Percentiles rank a stretch among this genome's conserved stretches.
Evolutionary conservation across 1,140 invertebrate species (phyloP).

Genomic region (Adoxophyes honmai): DNA sequence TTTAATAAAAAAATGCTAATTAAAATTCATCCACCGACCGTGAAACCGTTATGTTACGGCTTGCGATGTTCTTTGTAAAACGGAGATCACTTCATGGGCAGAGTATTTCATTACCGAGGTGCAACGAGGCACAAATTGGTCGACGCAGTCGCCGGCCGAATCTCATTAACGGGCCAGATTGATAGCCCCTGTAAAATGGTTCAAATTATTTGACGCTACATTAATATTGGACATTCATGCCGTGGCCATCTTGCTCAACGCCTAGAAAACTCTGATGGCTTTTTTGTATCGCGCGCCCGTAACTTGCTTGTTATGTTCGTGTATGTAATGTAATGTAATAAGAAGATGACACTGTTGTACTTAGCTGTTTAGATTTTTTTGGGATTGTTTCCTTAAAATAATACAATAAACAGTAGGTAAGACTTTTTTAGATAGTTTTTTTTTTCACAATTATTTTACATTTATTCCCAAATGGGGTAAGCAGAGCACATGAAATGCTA

Average conservation of each 20-base stretch:
- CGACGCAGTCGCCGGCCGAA: slow-evolving; percentile 54
- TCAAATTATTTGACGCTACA: slow-evolving; percentile 68
- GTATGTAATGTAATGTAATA: background rate
- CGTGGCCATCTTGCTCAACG: slow-evolving; percentile 34
- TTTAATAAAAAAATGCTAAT: background rate
- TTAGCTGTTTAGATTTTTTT: no score
- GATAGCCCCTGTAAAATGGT: slow-evolving; percentile 68
- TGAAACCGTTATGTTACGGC: slow-evolving; percentile 10
- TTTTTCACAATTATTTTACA: no score
- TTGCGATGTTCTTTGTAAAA: slow-evolving; percentile 15
- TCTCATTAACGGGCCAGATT: slow-evolving; percentile 68
- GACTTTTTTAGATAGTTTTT: no score
- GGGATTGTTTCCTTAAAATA: no score
- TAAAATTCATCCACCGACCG: slow-evolving; percentile 3
- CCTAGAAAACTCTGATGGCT: slow-evolving; percentile 18
- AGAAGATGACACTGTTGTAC: no score
- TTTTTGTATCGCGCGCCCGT: background rate
- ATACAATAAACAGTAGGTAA: no score
- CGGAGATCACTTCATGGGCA: background rate
- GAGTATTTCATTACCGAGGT: slow-evolving; percentile 59
- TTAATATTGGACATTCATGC: slow-evolving; percentile 65
- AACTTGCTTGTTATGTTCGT: background rate
- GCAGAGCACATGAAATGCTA: no score
- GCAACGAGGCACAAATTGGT: slow-evolving; percentile 69
- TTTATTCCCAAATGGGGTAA: no score